Evolutionary conservation across 1,140 invertebrate species (phyloP).

Genomic region (Contarinia nasturtii): DNA sequence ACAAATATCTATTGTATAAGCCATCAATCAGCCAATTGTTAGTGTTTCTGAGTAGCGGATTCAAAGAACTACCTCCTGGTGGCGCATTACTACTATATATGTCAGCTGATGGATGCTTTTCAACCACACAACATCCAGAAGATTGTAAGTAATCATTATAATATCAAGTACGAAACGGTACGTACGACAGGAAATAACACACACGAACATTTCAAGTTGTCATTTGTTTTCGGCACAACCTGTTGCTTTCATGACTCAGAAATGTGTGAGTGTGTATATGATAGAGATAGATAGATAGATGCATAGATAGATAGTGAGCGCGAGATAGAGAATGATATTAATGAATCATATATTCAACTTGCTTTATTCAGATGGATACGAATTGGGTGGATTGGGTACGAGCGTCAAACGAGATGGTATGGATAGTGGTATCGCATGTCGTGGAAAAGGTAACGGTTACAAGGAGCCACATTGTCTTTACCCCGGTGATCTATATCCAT

Average conservation of each 20-base stretch:
- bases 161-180: no score
- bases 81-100: conserved; percentile 83
- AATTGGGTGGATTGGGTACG: conserved; percentile 77
- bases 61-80: conserved; percentile 81
- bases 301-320: no score
- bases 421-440: conserved; percentile 22
- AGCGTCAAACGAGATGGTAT: conserved; percentile 49
- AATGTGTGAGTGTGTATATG: no score
- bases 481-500: conserved; percentile 82
- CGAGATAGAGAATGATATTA: no score
- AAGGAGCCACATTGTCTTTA: conserved; percentile 80
- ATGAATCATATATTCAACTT: background rate
- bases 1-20: conserved; percentile 92
- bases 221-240: background rate
- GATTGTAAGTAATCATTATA: conserved; percentile 53
- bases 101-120: conserved; percentile 82
- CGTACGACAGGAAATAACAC: no score
- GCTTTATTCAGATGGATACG: conserved; percentile 59
- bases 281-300: no score
- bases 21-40: conserved; percentile 85
- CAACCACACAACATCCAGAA: conserved; percentile 72
- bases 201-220: background rate
- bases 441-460: conserved; percentile 37
- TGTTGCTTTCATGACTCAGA: no score
- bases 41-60: conserved; percentile 83